These are phyloP conservation scores for Festucalex cinctus DNA, from an alignment of 2,113 vertebrate species.

Conservation along the genomic window DNA sequence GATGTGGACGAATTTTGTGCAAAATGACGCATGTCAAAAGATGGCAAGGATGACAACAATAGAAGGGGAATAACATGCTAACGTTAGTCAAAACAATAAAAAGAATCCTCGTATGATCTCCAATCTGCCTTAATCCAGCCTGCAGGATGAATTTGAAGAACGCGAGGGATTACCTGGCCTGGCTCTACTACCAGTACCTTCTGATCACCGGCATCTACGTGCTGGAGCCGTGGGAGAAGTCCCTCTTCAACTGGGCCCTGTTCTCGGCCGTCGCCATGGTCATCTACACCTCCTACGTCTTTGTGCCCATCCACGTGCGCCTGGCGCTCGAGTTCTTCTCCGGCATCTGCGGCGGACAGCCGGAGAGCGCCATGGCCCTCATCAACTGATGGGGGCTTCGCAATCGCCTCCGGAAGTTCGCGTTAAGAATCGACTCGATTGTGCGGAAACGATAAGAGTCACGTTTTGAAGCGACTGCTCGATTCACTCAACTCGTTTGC, in stretches of 20 bases:
- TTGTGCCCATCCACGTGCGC: conserved; percentile 87
- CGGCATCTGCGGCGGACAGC: conserved; percentile 78
- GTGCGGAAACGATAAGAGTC: background rate
- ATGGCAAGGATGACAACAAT: too few relatives aligned
- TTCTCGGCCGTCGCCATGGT: conserved; percentile 89
- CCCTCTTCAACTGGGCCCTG: conserved; percentile 87
- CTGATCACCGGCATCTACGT: conserved; percentile 93
- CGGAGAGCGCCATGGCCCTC: conserved; percentile 68
- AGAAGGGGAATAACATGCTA: too few relatives aligned
- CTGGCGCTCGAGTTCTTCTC: conserved; percentile 92
- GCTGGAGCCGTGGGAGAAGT: conserved; percentile 94
- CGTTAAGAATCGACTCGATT: background rate
- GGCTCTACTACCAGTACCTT: conserved; percentile 98
- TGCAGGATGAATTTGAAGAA: conserved; percentile 81
- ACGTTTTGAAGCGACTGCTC: background rate
- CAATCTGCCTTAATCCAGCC: background rate
- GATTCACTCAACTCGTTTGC: background rate
- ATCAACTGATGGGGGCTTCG: conserved; percentile 70
- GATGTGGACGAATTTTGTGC: too few relatives aligned
- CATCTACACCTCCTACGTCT: conserved; percentile 91
- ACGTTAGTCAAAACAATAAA: too few relatives aligned
- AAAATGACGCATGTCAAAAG: too few relatives aligned
- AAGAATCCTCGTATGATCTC: too few relatives aligned
- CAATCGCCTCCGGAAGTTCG: background rate
- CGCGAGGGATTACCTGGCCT: conserved; percentile 84